A percentile compares a stretch with the other conserved stretches of the same genome.
These are phyloP conservation scores for Sweltsa coloradensis DNA, from an alignment of 1,140 invertebrate species.

Conservation along the genomic window DNA sequence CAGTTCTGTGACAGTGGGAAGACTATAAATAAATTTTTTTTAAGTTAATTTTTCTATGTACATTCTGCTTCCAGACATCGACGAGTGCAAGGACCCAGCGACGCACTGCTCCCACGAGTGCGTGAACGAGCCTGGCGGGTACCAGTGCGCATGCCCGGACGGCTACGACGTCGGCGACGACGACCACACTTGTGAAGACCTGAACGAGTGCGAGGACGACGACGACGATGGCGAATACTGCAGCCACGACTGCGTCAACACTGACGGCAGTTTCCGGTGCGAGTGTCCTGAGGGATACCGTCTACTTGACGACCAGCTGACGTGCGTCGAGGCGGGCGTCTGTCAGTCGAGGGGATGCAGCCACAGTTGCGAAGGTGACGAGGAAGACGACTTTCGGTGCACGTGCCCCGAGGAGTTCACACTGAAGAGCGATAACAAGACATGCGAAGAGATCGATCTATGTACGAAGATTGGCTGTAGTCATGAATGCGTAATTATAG, in stretches of 20 bases:
- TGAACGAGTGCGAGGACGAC: constrained; percentile 38
- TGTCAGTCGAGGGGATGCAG: constrained; percentile 37
- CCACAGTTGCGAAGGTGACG: constrained; percentile 34
- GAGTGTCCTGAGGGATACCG: constrained; percentile 39
- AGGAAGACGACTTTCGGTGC: constrained; percentile 36
- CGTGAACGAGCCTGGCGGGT: constrained; percentile 58
- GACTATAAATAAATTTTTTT: no score
- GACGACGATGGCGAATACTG: constrained; percentile 16
- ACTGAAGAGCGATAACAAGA: constrained; percentile 33
- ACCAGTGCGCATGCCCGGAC: constrained; percentile 48
- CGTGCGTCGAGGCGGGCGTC: constrained; percentile 38
- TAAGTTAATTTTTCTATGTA: no score
- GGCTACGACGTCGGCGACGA: constrained; percentile 33
- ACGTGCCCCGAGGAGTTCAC: constrained; percentile 29
- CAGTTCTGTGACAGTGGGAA: no score
- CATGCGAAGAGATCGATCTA: constrained; percentile 39
- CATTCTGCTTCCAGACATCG: constrained; percentile 49
- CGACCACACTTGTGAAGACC: constrained; percentile 37
- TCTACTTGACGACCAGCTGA: constrained; percentile 29
- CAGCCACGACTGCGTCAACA: constrained; percentile 35
- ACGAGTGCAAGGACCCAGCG: constrained; percentile 56
- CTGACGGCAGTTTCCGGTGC: constrained; percentile 38
- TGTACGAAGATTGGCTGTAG: no score
- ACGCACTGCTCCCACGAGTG: constrained; percentile 50
- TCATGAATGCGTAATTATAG: no score